Percentiles rank a stretch among this genome's conserved stretches.
phyloP scores from a whole-genome alignment of 1,140 invertebrate genomes.

The Papilio polytes region DNA sequence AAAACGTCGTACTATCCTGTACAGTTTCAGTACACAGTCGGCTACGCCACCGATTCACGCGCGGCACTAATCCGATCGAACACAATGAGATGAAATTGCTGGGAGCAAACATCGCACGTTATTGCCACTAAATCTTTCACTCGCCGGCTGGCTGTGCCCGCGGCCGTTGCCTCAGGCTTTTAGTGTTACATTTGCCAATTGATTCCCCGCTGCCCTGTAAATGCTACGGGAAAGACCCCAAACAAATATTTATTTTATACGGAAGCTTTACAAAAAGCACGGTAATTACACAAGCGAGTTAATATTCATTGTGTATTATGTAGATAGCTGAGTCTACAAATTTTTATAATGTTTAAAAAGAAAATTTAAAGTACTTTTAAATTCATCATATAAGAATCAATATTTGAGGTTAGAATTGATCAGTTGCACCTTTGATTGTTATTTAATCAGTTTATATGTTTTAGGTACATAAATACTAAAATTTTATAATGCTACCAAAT shows the following conservation, averaged over 20 bases:
- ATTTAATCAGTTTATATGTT: too few relatives aligned
- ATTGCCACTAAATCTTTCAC: conserved; percentile 81
- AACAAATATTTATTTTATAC: conserved; percentile 69
- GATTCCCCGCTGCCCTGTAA: conserved; percentile 31
- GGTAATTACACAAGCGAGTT: background rate
- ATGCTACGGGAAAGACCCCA: conserved; percentile 46
- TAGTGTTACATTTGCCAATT: conserved; percentile 67
- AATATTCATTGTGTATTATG: too few relatives aligned
- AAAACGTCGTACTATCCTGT: background rate
- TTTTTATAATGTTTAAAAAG: too few relatives aligned
- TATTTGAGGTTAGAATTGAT: too few relatives aligned
- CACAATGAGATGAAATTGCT: conserved; percentile 75
- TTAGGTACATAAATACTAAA: too few relatives aligned
- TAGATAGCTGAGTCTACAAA: too few relatives aligned
- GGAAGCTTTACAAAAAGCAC: background rate
- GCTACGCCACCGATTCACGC: conserved; percentile 58
- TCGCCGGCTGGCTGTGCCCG: conserved; percentile 55
- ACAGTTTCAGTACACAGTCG: conserved; percentile 1
- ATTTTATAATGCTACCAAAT: too few relatives aligned
- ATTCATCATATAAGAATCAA: too few relatives aligned
- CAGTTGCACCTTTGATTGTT: too few relatives aligned
- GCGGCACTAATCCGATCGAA: conserved; percentile 73
- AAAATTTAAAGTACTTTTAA: too few relatives aligned
- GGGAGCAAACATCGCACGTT: conserved; percentile 69
- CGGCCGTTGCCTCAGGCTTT: conserved; percentile 66